Evolutionary conservation across 2,113 vertebrate species (phyloP).

Genomic region (Cavia aperea): DNA sequence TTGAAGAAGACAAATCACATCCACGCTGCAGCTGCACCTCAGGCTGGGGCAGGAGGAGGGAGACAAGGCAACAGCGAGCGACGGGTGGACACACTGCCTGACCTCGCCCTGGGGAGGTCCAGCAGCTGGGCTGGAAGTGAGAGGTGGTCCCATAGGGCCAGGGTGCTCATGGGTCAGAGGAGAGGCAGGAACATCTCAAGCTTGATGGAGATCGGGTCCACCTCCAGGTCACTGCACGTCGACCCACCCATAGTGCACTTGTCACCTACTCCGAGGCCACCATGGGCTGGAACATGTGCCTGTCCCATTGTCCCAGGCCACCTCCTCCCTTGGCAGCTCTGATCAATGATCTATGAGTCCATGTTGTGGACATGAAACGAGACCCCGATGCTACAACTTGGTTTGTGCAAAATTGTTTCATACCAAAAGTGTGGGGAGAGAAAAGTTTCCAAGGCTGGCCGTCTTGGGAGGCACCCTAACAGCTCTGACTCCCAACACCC

Average conservation of each 20-base stretch:
- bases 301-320: rapidly evolving
- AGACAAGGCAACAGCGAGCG: rapidly evolving
- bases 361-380: rapidly evolving
- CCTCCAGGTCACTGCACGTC: rapidly evolving
- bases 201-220: not conserved
- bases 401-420: not conserved
- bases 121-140: not conserved
- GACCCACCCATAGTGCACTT: rapidly evolving
- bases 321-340: rapidly evolving
- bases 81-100: rapidly evolving
- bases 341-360: rapidly evolving
- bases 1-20: rapidly evolving
- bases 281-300: rapidly evolving
- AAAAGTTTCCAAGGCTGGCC: not conserved
- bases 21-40: no score
- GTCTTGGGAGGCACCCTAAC: rapidly evolving
- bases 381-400: not conserved
- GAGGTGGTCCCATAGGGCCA: rapidly evolving
- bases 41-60: no score
- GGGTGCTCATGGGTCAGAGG: no score
- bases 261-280: not conserved
- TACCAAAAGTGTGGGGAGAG: not conserved
- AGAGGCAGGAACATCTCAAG: not conserved
- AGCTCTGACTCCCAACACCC: rapidly evolving
- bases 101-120: not conserved